phyloP scores from a whole-genome alignment of 2,113 vertebrate species.

The Maccullochella peelii region DNA sequence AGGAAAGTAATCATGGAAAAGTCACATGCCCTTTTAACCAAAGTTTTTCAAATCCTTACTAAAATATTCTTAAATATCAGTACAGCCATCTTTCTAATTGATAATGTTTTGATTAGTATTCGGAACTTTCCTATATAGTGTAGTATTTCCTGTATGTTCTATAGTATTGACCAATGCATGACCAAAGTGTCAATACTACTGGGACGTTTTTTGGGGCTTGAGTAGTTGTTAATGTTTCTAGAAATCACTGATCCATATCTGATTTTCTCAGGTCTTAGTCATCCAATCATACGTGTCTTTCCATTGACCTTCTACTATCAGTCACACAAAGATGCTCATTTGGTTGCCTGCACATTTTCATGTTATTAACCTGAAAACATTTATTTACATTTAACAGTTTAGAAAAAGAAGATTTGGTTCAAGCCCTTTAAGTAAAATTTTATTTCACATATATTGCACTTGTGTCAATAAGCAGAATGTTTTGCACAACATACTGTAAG shows the following conservation, averaged over 20 bases:
- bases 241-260: conserved; percentile 36
- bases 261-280: conserved; percentile 14
- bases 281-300: conserved; percentile 56
- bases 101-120: background rate
- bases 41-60: background rate
- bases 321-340: conserved; percentile 24
- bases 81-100: background rate
- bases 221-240: conserved; percentile 9
- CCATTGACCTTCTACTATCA: conserved; percentile 50
- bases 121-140: no score
- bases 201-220: background rate
- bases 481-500: background rate
- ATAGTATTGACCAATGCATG: background rate
- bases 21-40: background rate
- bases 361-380: background rate
- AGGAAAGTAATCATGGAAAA: background rate
- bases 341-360: background rate
- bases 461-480: background rate
- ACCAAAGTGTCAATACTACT: background rate
- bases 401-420: background rate
- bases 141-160: background rate
- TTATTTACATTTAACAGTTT: background rate
- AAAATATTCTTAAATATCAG: background rate
- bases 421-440: background rate
- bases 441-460: background rate